A percentile compares a stretch with the other conserved stretches of the same genome.
Conservation (phyloP, 2,888 invertebrate species). For the Sipunculus nudus region DNA sequence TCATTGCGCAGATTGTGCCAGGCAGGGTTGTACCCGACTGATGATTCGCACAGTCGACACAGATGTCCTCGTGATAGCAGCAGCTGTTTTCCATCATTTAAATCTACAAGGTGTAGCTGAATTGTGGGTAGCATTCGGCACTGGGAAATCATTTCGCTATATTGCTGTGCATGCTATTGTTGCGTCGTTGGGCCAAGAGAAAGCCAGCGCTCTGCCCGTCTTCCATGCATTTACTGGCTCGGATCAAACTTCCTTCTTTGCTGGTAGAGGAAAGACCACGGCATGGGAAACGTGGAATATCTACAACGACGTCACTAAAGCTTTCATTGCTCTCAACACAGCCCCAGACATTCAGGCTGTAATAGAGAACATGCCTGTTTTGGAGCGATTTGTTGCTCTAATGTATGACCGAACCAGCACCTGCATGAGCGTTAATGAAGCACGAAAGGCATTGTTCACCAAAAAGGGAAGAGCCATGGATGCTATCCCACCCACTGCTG, state of each 20-base stretch:
- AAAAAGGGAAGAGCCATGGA: slow-evolving; percentile 16
- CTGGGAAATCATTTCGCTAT: slow-evolving; percentile 25
- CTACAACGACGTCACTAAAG: not conserved
- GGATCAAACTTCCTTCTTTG: slow-evolving; percentile 27
- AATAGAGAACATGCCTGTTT: not conserved
- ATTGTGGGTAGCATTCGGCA: slow-evolving; percentile 30
- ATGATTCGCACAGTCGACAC: slow-evolving; percentile 28
- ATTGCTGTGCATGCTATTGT: slow-evolving; percentile 30
- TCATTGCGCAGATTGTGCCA: slow-evolving; percentile 17
- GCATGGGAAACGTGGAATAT: slow-evolving; percentile 14
- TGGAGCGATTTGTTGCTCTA: slow-evolving; percentile 38
- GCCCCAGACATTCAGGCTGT: not conserved
- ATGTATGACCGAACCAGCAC: slow-evolving; percentile 32
- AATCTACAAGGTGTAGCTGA: slow-evolving; percentile 3
- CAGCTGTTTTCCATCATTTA: slow-evolving; percentile 9
- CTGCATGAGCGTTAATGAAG: slow-evolving; percentile 23
- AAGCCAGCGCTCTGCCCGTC: slow-evolving; percentile 14
- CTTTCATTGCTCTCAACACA: not conserved
- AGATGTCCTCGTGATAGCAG: slow-evolving; percentile 33
- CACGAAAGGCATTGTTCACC: slow-evolving; percentile 30
- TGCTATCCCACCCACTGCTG: slow-evolving; percentile 34
- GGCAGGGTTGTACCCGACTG: slow-evolving; percentile 11
- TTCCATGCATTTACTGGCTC: slow-evolving; percentile 35
- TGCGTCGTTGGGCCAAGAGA: slow-evolving; percentile 10
- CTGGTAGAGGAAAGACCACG: slow-evolving; percentile 17